phyloP scores from a whole-genome alignment of 2,888 invertebrate genomes.

The Erebia aethiops region DNA sequence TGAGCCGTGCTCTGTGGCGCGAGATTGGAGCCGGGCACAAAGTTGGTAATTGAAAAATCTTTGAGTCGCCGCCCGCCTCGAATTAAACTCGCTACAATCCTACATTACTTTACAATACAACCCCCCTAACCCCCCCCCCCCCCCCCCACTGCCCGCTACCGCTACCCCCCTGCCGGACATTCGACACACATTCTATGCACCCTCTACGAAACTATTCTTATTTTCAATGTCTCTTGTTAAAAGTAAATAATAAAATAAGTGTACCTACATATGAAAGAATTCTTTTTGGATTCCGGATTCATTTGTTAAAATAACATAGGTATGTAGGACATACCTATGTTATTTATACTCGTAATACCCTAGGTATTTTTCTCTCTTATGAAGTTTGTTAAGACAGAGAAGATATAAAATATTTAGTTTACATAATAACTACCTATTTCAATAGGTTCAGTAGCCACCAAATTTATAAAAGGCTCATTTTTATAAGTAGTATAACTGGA shows the following conservation, averaged over 20 bases:
- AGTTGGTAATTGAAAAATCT: conserved; percentile 81
- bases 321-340: too few species aligned
- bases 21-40: conserved; percentile 76
- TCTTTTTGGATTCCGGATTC: too few species aligned
- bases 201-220: conserved; percentile 15
- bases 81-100: conserved; percentile 52
- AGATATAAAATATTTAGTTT: too few species aligned
- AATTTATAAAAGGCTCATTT: too few species aligned
- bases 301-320: too few species aligned
- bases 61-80: conserved; percentile 53
- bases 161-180: background rate
- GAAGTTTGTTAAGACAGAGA: too few species aligned
- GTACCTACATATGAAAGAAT: background rate
- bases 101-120: conserved; percentile 42
- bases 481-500: too few species aligned
- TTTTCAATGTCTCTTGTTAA: background rate
- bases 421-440: too few species aligned
- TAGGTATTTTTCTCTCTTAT: too few species aligned
- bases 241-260: background rate
- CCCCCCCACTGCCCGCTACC: background rate
- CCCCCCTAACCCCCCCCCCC: conserved; percentile 1
- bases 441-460: too few species aligned
- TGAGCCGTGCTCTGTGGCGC: conserved; percentile 43
- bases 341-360: too few species aligned
- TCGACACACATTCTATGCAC: conserved; percentile 10